Conservation (phyloP, 2,888 invertebrate species). For the Tortricodes alternella region DNA sequence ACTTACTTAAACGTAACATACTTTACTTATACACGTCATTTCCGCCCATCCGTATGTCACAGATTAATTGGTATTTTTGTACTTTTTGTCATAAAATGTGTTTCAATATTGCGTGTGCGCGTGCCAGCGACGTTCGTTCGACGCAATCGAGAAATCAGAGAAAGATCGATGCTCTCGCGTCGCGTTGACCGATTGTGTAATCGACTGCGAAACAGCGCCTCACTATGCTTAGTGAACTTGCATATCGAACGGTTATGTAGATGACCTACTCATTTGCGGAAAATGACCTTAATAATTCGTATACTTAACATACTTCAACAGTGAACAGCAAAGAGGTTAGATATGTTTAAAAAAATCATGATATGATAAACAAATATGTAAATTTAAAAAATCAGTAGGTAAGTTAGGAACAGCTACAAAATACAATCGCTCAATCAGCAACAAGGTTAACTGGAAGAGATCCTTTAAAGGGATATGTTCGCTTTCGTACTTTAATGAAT, state of each 20-base stretch:
- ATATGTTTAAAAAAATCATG: too few species aligned
- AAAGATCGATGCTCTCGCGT: constrained; percentile 55
- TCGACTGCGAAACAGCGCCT: constrained; percentile 22
- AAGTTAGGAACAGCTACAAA: too few species aligned
- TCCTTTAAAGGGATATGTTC: too few species aligned
- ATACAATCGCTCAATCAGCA: too few species aligned
- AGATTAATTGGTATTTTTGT: constrained; percentile 19
- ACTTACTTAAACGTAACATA: too few species aligned
- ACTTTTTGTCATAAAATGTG: constrained; percentile 21
- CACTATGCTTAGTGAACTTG: constrained; percentile 21
- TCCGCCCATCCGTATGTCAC: constrained; percentile 31
- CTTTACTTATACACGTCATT: constrained; percentile 1
- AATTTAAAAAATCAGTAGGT: too few species aligned
- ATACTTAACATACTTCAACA: too few species aligned
- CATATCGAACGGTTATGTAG: constrained; percentile 16
- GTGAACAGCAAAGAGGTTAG: too few species aligned
- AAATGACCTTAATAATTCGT: not conserved
- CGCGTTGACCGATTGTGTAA: constrained; percentile 43
- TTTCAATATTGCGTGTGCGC: constrained; percentile 15
- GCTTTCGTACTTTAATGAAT: too few species aligned
- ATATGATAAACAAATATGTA: too few species aligned
- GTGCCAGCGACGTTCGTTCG: constrained; percentile 8
- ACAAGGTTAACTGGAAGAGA: too few species aligned
- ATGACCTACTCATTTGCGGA: constrained; percentile 7
- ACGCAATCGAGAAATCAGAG: constrained; percentile 61